A percentile compares a stretch with the other conserved stretches of the same genome.
Evolutionary conservation across 2,113 vertebrate genomes (phyloP).

Genomic region (Numenius arquata): DNA sequence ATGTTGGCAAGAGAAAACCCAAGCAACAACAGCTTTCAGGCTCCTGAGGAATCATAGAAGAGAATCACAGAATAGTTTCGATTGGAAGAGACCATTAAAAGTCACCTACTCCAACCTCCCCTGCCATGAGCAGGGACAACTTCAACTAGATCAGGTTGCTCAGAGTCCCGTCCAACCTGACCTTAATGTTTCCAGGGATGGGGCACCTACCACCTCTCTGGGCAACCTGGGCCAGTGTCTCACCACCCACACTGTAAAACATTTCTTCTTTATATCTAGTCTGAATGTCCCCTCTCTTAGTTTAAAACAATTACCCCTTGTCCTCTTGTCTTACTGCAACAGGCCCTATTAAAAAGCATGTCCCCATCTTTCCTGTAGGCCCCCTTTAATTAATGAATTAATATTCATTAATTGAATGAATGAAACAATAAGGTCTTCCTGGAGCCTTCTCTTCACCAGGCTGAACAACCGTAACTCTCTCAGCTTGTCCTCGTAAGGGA

Average conservation of each 20-base stretch:
- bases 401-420: no score
- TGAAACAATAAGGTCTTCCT: neutral
- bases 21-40: neutral
- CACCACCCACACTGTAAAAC: neutral
- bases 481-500: neutral
- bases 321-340: neutral
- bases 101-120: neutral
- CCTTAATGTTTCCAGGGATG: neutral
- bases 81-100: neutral
- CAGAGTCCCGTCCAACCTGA: neutral
- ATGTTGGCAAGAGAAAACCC: neutral
- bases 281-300: neutral
- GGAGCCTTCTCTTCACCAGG: neutral
- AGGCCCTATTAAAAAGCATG: neutral
- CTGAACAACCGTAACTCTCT: neutral
- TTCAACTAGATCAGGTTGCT: neutral
- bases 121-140: neutral
- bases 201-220: neutral
- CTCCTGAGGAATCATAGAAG: neutral
- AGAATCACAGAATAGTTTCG: neutral
- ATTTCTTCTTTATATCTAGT: neutral
- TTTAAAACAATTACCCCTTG: neutral
- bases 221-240: neutral
- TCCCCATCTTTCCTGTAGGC: neutral
- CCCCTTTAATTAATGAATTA: neutral